Conservation (phyloP, 2,888 invertebrate genomes). For the Pyrocoelia pectoralis region DNA sequence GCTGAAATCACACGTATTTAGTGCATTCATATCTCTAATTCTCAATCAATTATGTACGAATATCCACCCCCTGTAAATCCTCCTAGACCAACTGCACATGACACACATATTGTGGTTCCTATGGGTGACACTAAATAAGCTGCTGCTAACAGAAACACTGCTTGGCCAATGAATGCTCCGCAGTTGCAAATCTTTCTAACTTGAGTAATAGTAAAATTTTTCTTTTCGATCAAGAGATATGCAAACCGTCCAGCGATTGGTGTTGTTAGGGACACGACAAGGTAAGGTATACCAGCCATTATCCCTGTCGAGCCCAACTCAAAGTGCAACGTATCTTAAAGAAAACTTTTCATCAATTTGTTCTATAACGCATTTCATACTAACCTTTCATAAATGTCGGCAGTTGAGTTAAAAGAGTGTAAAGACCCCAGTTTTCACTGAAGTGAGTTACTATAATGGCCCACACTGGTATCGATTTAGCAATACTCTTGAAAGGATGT, state of each 20-base stretch:
- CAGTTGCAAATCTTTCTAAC: slow-evolving; percentile 75
- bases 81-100: slow-evolving; percentile 88
- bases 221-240: slow-evolving; percentile 75
- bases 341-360: not conserved
- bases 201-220: slow-evolving; percentile 75
- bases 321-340: slow-evolving; percentile 75
- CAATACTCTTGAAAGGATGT: slow-evolving; percentile 81
- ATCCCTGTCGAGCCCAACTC: slow-evolving; percentile 82
- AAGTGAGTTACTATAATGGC: slow-evolving; percentile 85
- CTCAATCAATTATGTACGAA: slow-evolving; percentile 62
- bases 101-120: slow-evolving; percentile 81
- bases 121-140: slow-evolving; percentile 75
- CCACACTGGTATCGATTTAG: slow-evolving; percentile 81
- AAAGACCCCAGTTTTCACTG: slow-evolving; percentile 91
- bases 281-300: slow-evolving; percentile 85
- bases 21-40: too few relatives aligned
- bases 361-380: not conserved
- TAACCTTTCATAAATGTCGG: slow-evolving; percentile 84
- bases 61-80: slow-evolving; percentile 95
- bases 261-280: slow-evolving; percentile 85
- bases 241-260: slow-evolving; percentile 84
- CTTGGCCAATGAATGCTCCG: slow-evolving; percentile 78
- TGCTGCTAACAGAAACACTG: slow-evolving; percentile 85
- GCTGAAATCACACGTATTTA: slow-evolving; percentile 59
- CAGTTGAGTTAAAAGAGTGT: slow-evolving; percentile 81